A percentile compares a stretch with the other conserved stretches of the same genome.
These are phyloP conservation scores for Trissolcus brochymenae DNA, from an alignment of 2,888 invertebrate genomes.

Conservation along the genomic window DNA sequence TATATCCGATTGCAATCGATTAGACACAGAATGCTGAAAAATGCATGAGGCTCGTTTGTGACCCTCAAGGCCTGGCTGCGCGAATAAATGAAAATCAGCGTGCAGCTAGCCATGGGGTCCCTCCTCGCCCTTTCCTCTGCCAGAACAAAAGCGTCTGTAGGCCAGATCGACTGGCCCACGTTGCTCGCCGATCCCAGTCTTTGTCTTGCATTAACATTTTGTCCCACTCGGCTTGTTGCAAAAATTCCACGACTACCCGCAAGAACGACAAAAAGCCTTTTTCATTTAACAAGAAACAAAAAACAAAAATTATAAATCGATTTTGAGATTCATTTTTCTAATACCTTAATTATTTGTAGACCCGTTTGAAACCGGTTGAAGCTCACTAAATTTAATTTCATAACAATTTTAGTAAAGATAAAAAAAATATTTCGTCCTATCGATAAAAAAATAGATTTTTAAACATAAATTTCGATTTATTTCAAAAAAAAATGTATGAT, in stretches of 20 bases:
- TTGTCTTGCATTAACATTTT: slow-evolving; percentile 46
- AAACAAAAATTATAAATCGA: not conserved
- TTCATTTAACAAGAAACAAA: not conserved
- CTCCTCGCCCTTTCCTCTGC: slow-evolving; percentile 47
- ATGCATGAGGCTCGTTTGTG: slow-evolving; percentile 58
- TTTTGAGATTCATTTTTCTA: too few relatives aligned
- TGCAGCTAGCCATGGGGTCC: slow-evolving; percentile 43
- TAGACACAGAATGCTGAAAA: slow-evolving; percentile 57
- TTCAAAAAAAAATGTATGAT: too few relatives aligned
- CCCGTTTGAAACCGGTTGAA: too few relatives aligned
- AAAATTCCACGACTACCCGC: slow-evolving; percentile 21
- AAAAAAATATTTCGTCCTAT: too few relatives aligned
- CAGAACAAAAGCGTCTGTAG: slow-evolving; percentile 58
- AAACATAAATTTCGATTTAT: too few relatives aligned
- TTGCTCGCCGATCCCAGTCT: slow-evolving; percentile 35
- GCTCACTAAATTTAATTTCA: too few relatives aligned
- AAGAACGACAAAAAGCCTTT: slow-evolving; percentile 3
- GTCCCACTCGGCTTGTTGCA: slow-evolving; percentile 34
- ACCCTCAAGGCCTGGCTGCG: slow-evolving; percentile 55
- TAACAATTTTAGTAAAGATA: too few relatives aligned
- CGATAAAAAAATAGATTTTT: too few relatives aligned
- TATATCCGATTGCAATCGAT: slow-evolving; percentile 54
- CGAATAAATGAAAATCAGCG: slow-evolving; percentile 58
- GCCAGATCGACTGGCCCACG: slow-evolving; percentile 58
- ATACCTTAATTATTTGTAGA: too few relatives aligned